Evolutionary conservation across 2,113 vertebrate genomes (phyloP), one percentile per base, ranked within the genome.

Genomic region (Todiramphus chloris): DNA sequence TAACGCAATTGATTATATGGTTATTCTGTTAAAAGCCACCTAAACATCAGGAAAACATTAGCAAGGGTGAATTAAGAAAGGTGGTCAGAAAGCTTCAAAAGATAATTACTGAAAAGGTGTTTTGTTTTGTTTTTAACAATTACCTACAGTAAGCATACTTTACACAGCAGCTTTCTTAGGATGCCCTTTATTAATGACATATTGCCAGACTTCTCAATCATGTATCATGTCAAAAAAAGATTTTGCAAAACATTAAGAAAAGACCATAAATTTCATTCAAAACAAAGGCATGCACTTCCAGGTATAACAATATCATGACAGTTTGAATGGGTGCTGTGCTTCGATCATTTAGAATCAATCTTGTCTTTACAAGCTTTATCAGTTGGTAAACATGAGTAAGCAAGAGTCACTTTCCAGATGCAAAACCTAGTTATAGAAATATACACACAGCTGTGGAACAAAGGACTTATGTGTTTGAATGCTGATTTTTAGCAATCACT

Each of bases 11-110:
- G 16, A 89, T 53, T 35, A 53, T 7, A 24, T 20, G 37, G 46
- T 83, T 87, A 43, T 79, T 94, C 66, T 90, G 69, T 77, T 84
- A 83, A 83, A 93, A 94, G 18, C 25, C 74, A 89, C 53, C 25
- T 76, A 77, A 78, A 80, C 79, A 89, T 53, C 35, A 84, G 24
- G 35, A 94, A 80, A 76, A 87, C 33, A 77, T 35, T 18, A 80
- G 41, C 20, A 16, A 60, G 13, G 4, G 12, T 76, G 12, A 11
- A 51, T 53, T 80, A 67, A 25, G 5, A 51, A 84, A 50, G 9
- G 33, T 37, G 31, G 20, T 16, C 88, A 93, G 44, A 92, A 91
- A 94, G 41, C 48, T 75, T 94, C 67, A 72, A 73, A 67, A 82
- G 13, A 62, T 11, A 67, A 46, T 37, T 64, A 73, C 5, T 51